Percentiles rank a stretch among this genome's conserved stretches.
These are phyloP conservation scores for Prunella fulvescens DNA, from an alignment of 2,113 vertebrate species.

Conservation along the genomic window DNA sequence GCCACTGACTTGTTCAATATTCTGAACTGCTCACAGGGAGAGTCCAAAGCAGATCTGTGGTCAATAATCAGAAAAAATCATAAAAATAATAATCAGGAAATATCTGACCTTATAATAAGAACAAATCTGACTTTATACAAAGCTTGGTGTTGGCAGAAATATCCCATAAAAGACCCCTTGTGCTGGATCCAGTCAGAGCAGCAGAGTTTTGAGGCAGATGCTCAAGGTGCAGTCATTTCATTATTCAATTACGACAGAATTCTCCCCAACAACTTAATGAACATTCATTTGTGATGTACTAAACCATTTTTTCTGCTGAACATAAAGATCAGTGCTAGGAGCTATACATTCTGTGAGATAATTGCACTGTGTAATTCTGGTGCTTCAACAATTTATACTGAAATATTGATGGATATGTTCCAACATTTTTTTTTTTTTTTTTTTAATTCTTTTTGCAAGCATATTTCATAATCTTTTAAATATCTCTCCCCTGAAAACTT, in stretches of 20 bases:
- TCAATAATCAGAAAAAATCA: neutral
- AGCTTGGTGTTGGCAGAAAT: neutral
- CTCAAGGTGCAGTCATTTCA: slow-evolving; percentile 39
- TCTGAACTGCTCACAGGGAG: neutral
- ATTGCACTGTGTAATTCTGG: slow-evolving; percentile 61
- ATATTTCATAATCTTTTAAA: slow-evolving; percentile 45
- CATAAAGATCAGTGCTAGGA: slow-evolving; percentile 66
- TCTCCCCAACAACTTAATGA: slow-evolving; percentile 70
- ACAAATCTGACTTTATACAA: neutral
- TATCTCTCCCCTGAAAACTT: slow-evolving; percentile 19
- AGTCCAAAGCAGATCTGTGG: neutral
- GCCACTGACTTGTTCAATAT: neutral
- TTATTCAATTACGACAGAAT: slow-evolving; percentile 63
- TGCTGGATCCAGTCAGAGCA: neutral
- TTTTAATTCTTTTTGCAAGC: neutral
- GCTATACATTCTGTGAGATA: slow-evolving; percentile 60
- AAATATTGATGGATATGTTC: slow-evolving; percentile 42
- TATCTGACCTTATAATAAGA: neutral
- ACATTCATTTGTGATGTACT: slow-evolving; percentile 65
- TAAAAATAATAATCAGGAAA: neutral
- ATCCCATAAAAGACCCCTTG: neutral
- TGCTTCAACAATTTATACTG: slow-evolving; percentile 53
- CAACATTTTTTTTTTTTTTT: neutral
- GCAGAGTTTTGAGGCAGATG: slow-evolving; percentile 29
- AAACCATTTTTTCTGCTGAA: slow-evolving; percentile 60